Base-by-base conservation (phyloP, 1,140 invertebrate species). In the Linepithema humile region DNA sequence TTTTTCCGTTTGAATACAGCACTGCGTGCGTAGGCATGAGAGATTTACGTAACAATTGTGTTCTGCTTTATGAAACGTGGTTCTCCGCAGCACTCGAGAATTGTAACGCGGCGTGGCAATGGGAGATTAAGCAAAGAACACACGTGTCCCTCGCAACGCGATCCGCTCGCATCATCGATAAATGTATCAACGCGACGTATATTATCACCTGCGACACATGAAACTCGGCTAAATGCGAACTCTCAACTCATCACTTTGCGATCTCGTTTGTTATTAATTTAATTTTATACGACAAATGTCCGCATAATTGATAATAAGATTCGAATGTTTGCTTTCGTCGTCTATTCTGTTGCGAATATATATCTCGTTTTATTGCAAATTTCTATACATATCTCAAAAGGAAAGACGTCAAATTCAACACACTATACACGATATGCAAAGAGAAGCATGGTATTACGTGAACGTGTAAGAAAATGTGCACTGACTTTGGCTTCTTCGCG, bases 401-500 rank as follows among this genome's bases (percentile, higher is more conserved):
- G 40, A 40, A 64, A 43, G n/a, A 26, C n/a, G 45, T n/a, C 12
- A 26, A 69, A 69, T 15, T 23, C 29, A 43, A 35, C 48, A 35
- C 6, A 32, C 32, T 7, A 5, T 32, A 5, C 29, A 32, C 10
- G 26, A 55, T 32, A 17, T 15, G 29, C 50, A 57, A 62, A 43
- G 12, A 17, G 10, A 29, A 57, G 67, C 38, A 5, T 20, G 64
- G n/a, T 23, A 20, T 12, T 17, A 12, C n/a, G 64, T 55, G 45
- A 57, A 40, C 62, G 64, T 17, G 29, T 43, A 35, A 32, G 17
- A 35, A 77, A 26, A 32, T 38, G 38, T 20, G 10, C 85, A 93
- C 93, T 93, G 82, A 94, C 93, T 94, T 87, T 93, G 93, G 77
- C 92, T 94, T 59, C 91, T 87, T 50, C 88, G 88, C 12, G 91